A percentile compares a stretch with the other conserved stretches of the same genome.
Conservation (phyloP, 37 sponge, comb jelly and placozoan species). For the Haliclona indistincta region DNA sequence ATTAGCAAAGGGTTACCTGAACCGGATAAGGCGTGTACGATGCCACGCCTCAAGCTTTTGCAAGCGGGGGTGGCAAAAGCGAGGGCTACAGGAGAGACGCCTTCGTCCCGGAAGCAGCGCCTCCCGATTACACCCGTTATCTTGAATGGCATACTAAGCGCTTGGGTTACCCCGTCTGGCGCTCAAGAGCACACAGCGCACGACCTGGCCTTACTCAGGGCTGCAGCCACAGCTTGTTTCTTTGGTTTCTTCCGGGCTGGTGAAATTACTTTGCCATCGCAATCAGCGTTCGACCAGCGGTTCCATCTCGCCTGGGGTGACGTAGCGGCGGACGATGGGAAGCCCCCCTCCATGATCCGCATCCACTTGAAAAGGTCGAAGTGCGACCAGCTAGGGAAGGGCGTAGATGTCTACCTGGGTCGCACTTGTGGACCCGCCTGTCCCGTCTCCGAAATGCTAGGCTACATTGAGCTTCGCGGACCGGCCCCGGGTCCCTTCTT, state of each 20-base stretch:
- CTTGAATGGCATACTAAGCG: too few species aligned
- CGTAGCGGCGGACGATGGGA: neutral
- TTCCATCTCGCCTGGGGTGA: constrained; percentile 13
- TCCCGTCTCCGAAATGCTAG: neutral
- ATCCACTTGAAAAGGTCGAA: constrained; percentile 10
- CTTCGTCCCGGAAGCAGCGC: too few species aligned
- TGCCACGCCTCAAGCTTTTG: too few species aligned
- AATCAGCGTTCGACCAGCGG: neutral
- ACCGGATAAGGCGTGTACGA: too few species aligned
- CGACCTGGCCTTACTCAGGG: too few species aligned
- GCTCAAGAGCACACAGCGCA: neutral
- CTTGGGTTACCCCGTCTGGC: constrained; percentile 39
- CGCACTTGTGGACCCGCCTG: neutral
- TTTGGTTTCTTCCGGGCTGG: constrained; percentile 50
- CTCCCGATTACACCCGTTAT: too few species aligned
- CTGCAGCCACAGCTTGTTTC: constrained; percentile 26
- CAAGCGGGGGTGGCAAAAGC: too few species aligned
- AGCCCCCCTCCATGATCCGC: neutral
- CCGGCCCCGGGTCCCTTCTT: neutral
- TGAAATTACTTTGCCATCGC: constrained; percentile 16
- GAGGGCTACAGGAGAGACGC: too few species aligned
- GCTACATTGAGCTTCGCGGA: neutral
- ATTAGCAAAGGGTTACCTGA: too few species aligned
- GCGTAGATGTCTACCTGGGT: constrained; percentile 5
- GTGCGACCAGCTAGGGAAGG: constrained; percentile 9